Evolutionary conservation across 2,113 vertebrate species (phyloP).

Genomic region (Hoplias malabaricus): DNA sequence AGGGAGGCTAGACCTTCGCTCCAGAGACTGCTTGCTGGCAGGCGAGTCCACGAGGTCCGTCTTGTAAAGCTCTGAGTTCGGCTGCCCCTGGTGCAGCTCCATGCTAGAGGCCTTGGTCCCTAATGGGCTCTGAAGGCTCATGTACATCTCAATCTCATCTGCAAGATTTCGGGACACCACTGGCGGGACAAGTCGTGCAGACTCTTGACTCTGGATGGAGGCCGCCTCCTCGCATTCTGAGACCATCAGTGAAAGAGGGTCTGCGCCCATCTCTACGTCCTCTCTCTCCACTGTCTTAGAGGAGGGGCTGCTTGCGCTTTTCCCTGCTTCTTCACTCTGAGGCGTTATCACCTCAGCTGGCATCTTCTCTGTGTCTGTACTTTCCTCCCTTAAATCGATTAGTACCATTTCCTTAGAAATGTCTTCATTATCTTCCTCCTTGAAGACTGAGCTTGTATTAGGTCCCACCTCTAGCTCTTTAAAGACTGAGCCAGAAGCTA

Average conservation of each 20-base stretch:
- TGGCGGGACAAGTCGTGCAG: constrained; percentile 71
- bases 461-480: constrained; percentile 63
- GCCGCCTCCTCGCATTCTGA: constrained; percentile 74
- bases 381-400: constrained; percentile 12
- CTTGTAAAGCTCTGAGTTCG: constrained; percentile 49
- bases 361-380: constrained; percentile 32
- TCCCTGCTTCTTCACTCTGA: constrained; percentile 4
- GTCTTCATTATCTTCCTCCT: constrained; percentile 10
- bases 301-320: constrained; percentile 24
- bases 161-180: constrained; percentile 90
- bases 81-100: constrained; percentile 78
- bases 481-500: constrained; percentile 62
- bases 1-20: constrained; percentile 88
- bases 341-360: constrained; percentile 52
- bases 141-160: constrained; percentile 96
- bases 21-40: constrained; percentile 63
- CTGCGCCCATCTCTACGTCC: constrained; percentile 87
- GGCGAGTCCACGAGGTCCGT: constrained; percentile 41
- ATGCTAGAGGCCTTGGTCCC: constrained; percentile 87
- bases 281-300: constrained; percentile 77
- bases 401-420: constrained; percentile 24
- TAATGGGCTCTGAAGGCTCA: constrained; percentile 88
- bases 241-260: constrained; percentile 89
- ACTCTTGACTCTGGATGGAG: constrained; percentile 75
- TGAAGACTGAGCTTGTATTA: constrained; percentile 1